These are phyloP conservation scores for Nymphalis urticae DNA, from an alignment of 2,888 invertebrate species.

Conservation along the genomic window DNA sequence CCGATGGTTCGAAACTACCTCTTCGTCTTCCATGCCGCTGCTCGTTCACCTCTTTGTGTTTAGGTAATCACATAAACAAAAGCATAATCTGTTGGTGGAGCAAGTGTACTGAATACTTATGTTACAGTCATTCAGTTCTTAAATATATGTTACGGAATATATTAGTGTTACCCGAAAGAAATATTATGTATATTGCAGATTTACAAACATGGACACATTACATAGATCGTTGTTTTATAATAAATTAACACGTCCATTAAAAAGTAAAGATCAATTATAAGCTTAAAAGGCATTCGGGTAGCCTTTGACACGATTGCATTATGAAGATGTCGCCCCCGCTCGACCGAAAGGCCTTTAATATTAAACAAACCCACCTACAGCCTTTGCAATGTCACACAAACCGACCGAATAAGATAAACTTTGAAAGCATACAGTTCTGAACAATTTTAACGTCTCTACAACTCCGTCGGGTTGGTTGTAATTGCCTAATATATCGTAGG, in stretches of 20 bases:
- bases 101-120: too few species aligned
- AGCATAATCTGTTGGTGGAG: too few species aligned
- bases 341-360: slow-evolving; percentile 58
- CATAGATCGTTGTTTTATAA: slow-evolving; percentile 34
- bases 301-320: slow-evolving; percentile 68
- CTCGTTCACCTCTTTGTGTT: too few species aligned
- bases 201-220: background rate
- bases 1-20: too few species aligned
- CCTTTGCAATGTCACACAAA: slow-evolving; percentile 56
- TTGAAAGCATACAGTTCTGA: slow-evolving; percentile 29
- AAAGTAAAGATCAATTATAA: slow-evolving; percentile 15
- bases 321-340: slow-evolving; percentile 61
- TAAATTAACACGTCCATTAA: slow-evolving; percentile 9
- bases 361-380: slow-evolving; percentile 70
- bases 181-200: background rate
- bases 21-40: too few species aligned
- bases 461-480: slow-evolving; percentile 54
- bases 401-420: slow-evolving; percentile 41
- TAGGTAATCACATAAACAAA: too few species aligned
- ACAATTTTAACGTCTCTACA: slow-evolving; percentile 41
- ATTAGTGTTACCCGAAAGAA: too few species aligned
- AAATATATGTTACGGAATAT: too few species aligned
- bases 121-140: too few species aligned
- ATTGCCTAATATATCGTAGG: slow-evolving; percentile 74
- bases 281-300: slow-evolving; percentile 40